Percentiles rank a stretch among this genome's conserved stretches.
phyloP scores from a whole-genome alignment of 2,888 invertebrate species.

The Apodemia arnacis region DNA sequence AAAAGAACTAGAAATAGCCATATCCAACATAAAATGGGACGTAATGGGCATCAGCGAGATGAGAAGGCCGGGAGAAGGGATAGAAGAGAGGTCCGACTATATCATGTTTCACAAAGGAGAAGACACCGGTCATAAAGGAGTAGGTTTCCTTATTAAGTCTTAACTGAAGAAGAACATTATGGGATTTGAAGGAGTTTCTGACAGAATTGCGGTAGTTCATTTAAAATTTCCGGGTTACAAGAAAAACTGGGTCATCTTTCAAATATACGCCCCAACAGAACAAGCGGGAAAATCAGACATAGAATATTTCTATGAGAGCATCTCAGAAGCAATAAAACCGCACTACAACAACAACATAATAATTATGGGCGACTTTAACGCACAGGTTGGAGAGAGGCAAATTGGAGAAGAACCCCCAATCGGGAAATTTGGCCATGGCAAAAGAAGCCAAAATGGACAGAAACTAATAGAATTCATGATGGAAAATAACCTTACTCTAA shows the following conservation, averaged over 20 bases:
- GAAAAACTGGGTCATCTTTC: slow-evolving; percentile 16
- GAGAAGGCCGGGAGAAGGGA: too few relatives aligned
- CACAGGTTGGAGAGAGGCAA: slow-evolving; percentile 24
- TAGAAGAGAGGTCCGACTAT: too few relatives aligned
- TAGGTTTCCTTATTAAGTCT: too few relatives aligned
- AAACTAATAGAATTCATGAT: slow-evolving; percentile 42
- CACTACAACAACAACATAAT: slow-evolving; percentile 38
- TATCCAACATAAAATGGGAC: too few relatives aligned
- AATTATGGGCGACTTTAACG: slow-evolving; percentile 39
- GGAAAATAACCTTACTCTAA: slow-evolving; percentile 54
- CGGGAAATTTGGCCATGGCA: slow-evolving; percentile 52
- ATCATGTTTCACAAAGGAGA: too few relatives aligned
- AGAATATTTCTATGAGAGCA: slow-evolving; percentile 40
- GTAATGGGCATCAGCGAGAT: too few relatives aligned
- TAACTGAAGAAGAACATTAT: too few relatives aligned
- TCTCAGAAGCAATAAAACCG: slow-evolving; percentile 26
- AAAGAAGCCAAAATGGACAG: slow-evolving; percentile 60
- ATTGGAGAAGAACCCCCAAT: slow-evolving; percentile 30
- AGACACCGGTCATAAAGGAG: too few relatives aligned
- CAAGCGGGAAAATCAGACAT: slow-evolving; percentile 40
- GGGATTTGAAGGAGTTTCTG: not conserved
- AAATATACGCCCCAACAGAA: slow-evolving; percentile 57
- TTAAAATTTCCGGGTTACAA: not conserved
- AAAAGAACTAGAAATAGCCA: too few relatives aligned
- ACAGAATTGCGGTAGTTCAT: not conserved